Evolutionary conservation across 2,888 invertebrate genomes (phyloP), one percentile per base, ranked within the genome.

Genomic region (Branchellion lobata): DNA sequence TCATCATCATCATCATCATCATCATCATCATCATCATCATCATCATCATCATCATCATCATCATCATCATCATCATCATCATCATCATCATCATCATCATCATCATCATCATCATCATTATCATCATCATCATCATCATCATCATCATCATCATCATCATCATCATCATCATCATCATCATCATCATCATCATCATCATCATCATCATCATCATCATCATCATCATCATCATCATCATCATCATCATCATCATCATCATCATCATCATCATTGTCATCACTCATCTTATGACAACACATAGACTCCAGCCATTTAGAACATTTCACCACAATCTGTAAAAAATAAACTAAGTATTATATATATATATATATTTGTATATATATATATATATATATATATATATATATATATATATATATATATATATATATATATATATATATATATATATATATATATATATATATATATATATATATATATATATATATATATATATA

Each of bases 131-230:
- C n/a, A n/a, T n/a, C n/a, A n/a, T n/a, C n/a, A n/a, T n/a, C n/a
- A n/a, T 68, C 24, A 51, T 51, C 51, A 51, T 21, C 14, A 51
- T 51, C 21, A 51, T 51, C 21, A 51, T 18, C 21, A 11, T 18
- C 21, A 11, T 18, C 21, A 18, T 51, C 21, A 21, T 51, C 24
- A 68, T 68, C 24, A 68, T 68, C 68, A 68, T 68, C 68, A 24
- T 68, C 24, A 68, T 68, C 24, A 24, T 68, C 68, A 68, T 68
- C 68, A 68, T 68, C 68, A 68, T 68, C 68, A 21, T 68, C 68
- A 68, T 68, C 68, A 24, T 68, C n/a, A n/a, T n/a, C n/a, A n/a
- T n/a, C n/a, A n/a, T n/a, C n/a, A n/a, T n/a, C n/a, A n/a, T n/a
- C n/a, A n/a, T n/a, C n/a, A 68, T 21, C 68, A 68, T 68, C 14